Evolutionary conservation across 2,888 invertebrate species (phyloP), one percentile per base, ranked within the genome.

Genomic region (Galerucella pusilla): DNA sequence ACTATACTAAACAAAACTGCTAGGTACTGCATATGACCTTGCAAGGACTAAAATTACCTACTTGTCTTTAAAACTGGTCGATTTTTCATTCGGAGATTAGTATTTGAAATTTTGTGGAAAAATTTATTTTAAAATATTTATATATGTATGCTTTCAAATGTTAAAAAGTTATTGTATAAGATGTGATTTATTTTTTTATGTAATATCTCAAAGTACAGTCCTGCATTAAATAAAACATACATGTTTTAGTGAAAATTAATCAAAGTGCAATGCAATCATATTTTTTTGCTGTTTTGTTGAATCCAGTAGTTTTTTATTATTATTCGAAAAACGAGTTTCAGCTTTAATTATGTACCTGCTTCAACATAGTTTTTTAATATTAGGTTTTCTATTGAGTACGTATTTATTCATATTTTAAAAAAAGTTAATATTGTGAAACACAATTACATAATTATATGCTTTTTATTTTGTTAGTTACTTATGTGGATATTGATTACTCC

Each of bases 401-500:
- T 46, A 52, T 71, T 65, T 57, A 46, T 45, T 45, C 64, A 11
- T 63, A 20, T 42, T 42, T 7, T 9, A 42, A 42, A 42, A 42
- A 6, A 42, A 42, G 6, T 5, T 42, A 5, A 28, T 35, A 35
- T 35, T 35, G 35, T 35, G 6, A 9, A 42, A 35, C 28, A 35
- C 65, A 66, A n/a, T 65, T 46, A 9, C 20, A 16, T 16, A 63
- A 35, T 35, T 63, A 66, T 42, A 66, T 45, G n/a, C 14, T 52
- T 66, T 20, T 45, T 64, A n/a, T 64, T 49, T 67, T 42, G 35
- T 42, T 42, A 95, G 95, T 93, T 86, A 90, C 93, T 80, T 94
- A 94, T 85, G 93, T 95, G 84, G 95, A 96, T 88, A 91, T 95
- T 80, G 94, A 96, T 85, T 94, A 94, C 87, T 94, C 94, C 73